Percentiles rank a stretch among this genome's conserved stretches.
Evolutionary conservation across 2,797 vertebrate genomes (phyloP).

Genomic region (Sebastolobus altivelis): DNA sequence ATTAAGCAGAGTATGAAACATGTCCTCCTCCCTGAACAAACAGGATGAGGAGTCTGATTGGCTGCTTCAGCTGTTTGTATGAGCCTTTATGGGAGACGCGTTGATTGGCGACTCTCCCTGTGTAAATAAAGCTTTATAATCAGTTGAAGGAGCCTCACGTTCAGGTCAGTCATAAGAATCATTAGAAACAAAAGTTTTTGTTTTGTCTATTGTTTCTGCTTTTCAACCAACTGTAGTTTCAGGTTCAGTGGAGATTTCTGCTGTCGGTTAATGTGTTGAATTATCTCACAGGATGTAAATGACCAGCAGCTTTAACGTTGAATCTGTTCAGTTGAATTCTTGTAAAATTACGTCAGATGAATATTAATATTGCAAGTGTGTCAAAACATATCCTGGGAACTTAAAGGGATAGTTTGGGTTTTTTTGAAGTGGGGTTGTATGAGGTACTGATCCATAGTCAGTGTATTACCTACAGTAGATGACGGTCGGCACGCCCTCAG

Average conservation of each 20-base stretch:
- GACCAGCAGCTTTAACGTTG: not conserved
- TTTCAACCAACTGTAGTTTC: not conserved
- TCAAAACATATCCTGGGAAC: too few species aligned
- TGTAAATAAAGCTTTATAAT: not conserved
- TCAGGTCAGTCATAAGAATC: not conserved
- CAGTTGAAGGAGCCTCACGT: not conserved
- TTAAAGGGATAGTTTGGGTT: too few species aligned
- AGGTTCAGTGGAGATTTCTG: not conserved
- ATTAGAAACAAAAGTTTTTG: not conserved
- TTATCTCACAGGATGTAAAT: not conserved
- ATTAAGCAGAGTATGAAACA: not conserved
- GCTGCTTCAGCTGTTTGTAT: not conserved
- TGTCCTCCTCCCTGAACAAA: constrained; percentile 32
- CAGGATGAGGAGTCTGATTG: not conserved
- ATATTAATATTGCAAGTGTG: not conserved
- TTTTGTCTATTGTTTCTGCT: not conserved
- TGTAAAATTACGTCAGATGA: not conserved
- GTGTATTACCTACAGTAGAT: too few species aligned
- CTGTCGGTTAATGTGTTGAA: not conserved
- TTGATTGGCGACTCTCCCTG: not conserved
- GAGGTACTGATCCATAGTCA: too few species aligned
- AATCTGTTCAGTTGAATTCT: not conserved
- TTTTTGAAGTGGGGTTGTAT: too few species aligned
- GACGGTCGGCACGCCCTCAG: fast-evolving
- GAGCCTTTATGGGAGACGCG: not conserved